A percentile compares a stretch with the other conserved stretches of the same genome.
Conservation (phyloP, 2,113 vertebrate genomes). For the Pygathrix nemaeus region DNA sequence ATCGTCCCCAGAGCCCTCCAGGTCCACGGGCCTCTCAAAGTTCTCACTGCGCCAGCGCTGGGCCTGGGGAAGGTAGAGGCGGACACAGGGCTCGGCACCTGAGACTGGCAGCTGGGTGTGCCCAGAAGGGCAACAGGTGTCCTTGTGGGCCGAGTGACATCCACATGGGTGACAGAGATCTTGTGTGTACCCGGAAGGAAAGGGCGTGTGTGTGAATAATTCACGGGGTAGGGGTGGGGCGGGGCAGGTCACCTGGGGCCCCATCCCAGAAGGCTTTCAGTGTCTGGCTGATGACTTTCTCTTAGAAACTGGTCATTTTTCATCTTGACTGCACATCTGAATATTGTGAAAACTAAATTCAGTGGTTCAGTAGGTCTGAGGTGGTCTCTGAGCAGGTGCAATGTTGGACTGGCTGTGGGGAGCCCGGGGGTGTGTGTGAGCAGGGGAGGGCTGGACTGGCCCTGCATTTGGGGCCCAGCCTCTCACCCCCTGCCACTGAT, state of each 20-base stretch:
- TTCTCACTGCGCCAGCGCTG: constrained; percentile 78
- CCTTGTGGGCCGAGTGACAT: neutral
- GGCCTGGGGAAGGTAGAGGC: constrained; percentile 24
- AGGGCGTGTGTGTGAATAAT: neutral
- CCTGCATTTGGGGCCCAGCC: neutral
- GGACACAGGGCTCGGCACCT: neutral
- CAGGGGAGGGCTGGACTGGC: neutral
- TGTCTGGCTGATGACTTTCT: neutral
- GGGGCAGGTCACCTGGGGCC: neutral
- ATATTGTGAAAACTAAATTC: neutral
- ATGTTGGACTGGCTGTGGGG: neutral
- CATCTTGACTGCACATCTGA: neutral
- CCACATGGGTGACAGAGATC: neutral
- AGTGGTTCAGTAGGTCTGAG: neutral
- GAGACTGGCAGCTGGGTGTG: neutral
- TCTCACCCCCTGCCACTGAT: neutral
- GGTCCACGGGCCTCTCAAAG: constrained; percentile 75
- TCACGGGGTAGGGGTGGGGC: neutral
- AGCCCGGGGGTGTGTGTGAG: neutral
- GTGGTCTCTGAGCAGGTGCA: too few species aligned
- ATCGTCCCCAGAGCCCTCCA: constrained; percentile 75
- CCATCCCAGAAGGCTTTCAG: neutral
- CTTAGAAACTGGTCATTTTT: neutral
- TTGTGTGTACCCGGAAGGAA: too few species aligned
- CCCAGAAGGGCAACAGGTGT: neutral